A percentile compares a stretch with the other conserved stretches of the same genome.
These are phyloP conservation scores for Seriola quinqueradiata DNA, from an alignment of 2,113 vertebrate genomes.

Conservation along the genomic window DNA sequence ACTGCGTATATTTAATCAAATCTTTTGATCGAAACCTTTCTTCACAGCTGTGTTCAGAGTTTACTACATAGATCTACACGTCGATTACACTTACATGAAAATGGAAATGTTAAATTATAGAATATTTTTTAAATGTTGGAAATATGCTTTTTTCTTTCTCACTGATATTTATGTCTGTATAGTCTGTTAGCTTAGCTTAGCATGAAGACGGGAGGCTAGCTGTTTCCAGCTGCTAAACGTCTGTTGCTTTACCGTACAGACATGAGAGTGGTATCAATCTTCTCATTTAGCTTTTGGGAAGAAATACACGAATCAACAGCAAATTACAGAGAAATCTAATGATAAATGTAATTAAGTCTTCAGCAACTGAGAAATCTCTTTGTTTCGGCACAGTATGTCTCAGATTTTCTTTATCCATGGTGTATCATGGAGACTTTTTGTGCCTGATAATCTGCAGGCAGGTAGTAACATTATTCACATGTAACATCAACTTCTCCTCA, in stretches of 20 bases:
- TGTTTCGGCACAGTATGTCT: constrained; percentile 1
- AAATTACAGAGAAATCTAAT: constrained; percentile 19
- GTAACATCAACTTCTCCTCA: constrained; percentile 53
- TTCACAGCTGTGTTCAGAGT: constrained; percentile 9
- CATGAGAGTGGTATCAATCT: not conserved
- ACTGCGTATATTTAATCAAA: not conserved
- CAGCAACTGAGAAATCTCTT: constrained; percentile 19
- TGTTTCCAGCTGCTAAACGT: not conserved
- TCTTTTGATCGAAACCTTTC: not conserved
- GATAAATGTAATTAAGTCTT: constrained; percentile 12
- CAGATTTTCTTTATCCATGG: constrained; percentile 12
- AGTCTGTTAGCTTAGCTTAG: not conserved
- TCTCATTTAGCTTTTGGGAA: not conserved
- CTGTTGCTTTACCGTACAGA: constrained; percentile 1
- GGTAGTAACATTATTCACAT: constrained; percentile 49
- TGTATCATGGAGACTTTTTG: constrained; percentile 17
- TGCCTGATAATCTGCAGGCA: constrained; percentile 46
- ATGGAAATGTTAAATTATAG: constrained; percentile 21
- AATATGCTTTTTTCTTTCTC: not conserved
- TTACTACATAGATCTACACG: not conserved
- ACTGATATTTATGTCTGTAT: not conserved
- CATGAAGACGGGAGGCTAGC: not conserved
- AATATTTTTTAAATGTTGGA: not conserved
- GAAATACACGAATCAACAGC: not conserved
- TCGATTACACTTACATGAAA: constrained; percentile 6